Evolutionary conservation across 2,113 vertebrate species (phyloP).

Genomic region (Furnarius figulus): DNA sequence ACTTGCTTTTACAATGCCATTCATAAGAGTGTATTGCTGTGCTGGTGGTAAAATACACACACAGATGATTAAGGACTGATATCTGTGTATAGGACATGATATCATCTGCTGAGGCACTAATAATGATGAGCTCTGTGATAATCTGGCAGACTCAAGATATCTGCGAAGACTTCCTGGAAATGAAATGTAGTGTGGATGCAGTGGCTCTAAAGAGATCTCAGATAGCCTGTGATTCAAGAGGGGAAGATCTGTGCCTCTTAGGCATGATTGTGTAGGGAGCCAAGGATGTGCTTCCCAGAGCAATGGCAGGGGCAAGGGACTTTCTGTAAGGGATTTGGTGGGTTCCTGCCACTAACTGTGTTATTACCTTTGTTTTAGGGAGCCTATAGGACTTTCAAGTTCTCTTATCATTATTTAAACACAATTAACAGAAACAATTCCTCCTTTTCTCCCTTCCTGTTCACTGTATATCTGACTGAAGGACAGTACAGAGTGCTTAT

Average conservation of each 20-base stretch:
- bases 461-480: background rate
- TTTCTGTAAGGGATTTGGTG: background rate
- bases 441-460: rapidly evolving
- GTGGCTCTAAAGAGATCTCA: background rate
- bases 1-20: background rate
- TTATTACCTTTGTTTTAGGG: background rate
- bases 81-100: background rate
- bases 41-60: conserved; percentile 13
- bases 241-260: background rate
- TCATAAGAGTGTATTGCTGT: background rate
- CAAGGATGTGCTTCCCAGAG: background rate
- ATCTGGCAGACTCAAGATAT: conserved; percentile 17
- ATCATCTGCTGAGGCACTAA: conserved; percentile 31
- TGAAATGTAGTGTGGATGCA: background rate
- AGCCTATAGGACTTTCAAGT: background rate
- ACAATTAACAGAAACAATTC: background rate
- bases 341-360: background rate
- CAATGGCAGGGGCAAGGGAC: background rate
- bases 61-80: background rate
- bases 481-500: background rate
- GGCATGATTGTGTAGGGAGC: background rate
- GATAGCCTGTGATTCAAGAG: background rate
- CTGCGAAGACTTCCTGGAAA: background rate
- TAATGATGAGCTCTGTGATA: conserved; percentile 50
- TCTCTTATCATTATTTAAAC: background rate